These are phyloP conservation scores for Pygmarrhopalites habei DNA, from an alignment of 1,140 invertebrate genomes.

Conservation along the genomic window DNA sequence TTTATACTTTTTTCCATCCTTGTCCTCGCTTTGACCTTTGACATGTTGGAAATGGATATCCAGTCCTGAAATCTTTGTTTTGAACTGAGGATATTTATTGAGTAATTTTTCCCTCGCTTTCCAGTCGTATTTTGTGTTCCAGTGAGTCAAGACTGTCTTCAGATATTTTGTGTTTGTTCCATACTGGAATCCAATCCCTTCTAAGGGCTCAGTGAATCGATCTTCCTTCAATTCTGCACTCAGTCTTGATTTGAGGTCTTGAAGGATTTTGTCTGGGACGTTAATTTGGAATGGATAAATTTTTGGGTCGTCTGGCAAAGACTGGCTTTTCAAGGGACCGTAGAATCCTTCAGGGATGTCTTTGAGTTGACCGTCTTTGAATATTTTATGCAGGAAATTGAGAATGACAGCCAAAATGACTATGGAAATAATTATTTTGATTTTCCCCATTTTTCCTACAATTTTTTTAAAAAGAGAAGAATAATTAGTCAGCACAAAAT, in stretches of 20 bases:
- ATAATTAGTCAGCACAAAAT: too few relatives aligned
- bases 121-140: conserved; percentile 70
- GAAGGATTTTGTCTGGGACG: conserved; percentile 42
- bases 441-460: too few relatives aligned
- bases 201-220: conserved; percentile 15
- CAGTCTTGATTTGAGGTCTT: conserved; percentile 42
- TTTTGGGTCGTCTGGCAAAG: too few relatives aligned
- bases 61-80: conserved; percentile 57
- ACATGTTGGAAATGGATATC: conserved; percentile 67
- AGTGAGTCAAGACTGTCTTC: conserved; percentile 58
- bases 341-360: too few relatives aligned
- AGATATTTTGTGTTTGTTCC: conserved; percentile 46
- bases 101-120: conserved; percentile 55
- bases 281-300: conserved; percentile 50
- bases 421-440: too few relatives aligned
- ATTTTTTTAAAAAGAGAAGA: too few relatives aligned
- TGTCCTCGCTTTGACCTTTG: conserved; percentile 43
- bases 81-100: conserved; percentile 66
- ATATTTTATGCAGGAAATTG: too few relatives aligned
- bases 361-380: too few relatives aligned
- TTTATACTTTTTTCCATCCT: conserved; percentile 35
- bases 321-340: too few relatives aligned
- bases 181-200: conserved; percentile 45
- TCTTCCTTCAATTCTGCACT: conserved; percentile 5
- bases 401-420: too few relatives aligned